These are phyloP conservation scores for Coptodon bakossiorum DNA, from an alignment of 2,113 vertebrate species.

Conservation along the genomic window DNA sequence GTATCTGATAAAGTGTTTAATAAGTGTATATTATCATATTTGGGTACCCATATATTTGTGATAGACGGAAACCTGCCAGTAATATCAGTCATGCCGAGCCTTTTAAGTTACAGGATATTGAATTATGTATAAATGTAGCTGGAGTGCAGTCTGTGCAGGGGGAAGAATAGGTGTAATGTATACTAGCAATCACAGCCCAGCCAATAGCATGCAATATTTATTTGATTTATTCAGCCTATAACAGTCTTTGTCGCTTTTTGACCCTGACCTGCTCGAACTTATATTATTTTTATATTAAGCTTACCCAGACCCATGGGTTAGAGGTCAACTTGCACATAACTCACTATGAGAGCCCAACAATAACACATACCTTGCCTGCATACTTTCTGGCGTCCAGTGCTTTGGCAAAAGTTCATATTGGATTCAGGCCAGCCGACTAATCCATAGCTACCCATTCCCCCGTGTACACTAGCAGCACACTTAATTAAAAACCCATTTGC, in stretches of 20 bases:
- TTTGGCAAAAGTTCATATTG: conserved; percentile 29
- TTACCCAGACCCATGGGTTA: background rate
- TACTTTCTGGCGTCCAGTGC: background rate
- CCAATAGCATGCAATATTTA: background rate
- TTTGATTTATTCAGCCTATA: background rate
- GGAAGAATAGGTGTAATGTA: background rate
- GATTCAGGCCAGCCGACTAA: background rate
- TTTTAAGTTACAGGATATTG: background rate
- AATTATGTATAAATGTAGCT: background rate
- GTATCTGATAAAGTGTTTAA: background rate
- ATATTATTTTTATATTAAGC: background rate
- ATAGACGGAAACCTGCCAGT: background rate
- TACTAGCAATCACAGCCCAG: background rate
- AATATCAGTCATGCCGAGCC: background rate
- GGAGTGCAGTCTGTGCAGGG: background rate
- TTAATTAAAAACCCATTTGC: conserved; percentile 58
- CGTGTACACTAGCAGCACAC: background rate
- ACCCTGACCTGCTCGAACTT: background rate
- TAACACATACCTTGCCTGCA: background rate
- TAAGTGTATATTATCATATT: background rate
- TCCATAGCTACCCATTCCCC: conserved; percentile 9
- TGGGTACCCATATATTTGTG: background rate
- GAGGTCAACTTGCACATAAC: background rate
- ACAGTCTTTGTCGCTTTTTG: background rate
- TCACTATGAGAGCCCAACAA: background rate